phyloP scores from a whole-genome alignment of 1,140 invertebrate genomes.

The Euglossa dilemma region DNA sequence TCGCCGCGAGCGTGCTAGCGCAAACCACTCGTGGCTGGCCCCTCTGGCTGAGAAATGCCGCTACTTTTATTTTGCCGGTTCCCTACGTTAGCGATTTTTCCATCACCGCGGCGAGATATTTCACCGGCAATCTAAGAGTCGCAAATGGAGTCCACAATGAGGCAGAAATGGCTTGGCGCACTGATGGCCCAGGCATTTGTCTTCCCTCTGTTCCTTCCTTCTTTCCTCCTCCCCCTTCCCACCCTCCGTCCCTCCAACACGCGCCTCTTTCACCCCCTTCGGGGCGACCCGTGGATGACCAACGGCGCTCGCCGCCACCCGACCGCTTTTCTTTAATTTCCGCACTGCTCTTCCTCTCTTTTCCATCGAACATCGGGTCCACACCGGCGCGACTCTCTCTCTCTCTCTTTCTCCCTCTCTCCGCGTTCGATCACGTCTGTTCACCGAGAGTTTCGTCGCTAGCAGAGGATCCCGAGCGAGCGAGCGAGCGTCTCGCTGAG shows the following conservation, averaged over 20 bases:
- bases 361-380: background rate
- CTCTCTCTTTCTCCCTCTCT: too few relatives aligned
- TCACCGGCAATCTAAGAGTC: constrained; percentile 82
- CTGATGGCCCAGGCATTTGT: constrained; percentile 79
- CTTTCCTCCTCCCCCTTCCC: constrained; percentile 33
- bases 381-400: too few relatives aligned
- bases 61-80: constrained; percentile 81
- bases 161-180: constrained; percentile 79
- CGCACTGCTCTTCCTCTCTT: background rate
- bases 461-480: background rate
- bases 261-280: constrained; percentile 47
- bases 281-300: background rate
- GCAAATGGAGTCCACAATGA: constrained; percentile 82
- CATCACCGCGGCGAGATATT: constrained; percentile 80
- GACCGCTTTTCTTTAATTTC: background rate
- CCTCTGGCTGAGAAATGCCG: constrained; percentile 77
- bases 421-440: background rate
- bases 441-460: background rate
- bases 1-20: constrained; percentile 14
- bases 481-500: background rate
- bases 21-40: constrained; percentile 58
- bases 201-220: constrained; percentile 75
- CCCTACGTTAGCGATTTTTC: constrained; percentile 81
- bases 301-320: background rate
- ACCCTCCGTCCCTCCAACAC: constrained; percentile 47